Evolutionary conservation across 2,113 vertebrate species (phyloP).

Genomic region (Nibea coibor): DNA sequence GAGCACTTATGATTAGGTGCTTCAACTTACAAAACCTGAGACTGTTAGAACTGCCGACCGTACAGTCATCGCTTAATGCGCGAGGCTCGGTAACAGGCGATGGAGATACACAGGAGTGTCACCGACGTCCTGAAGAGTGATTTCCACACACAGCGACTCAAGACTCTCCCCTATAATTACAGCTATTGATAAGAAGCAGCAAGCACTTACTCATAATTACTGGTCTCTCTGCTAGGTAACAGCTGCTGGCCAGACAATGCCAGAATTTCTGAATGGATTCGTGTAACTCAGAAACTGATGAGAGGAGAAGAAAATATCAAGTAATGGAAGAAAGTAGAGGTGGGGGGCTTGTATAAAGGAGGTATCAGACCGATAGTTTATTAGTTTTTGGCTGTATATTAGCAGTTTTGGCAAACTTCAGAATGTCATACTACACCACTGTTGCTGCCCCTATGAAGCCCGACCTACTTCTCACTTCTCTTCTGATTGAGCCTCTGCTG

Average conservation of each 20-base stretch:
- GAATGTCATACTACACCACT: too few relatives aligned
- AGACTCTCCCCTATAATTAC: constrained; percentile 72
- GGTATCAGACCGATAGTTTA: not conserved
- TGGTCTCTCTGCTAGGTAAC: constrained; percentile 71
- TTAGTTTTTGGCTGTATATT: not conserved
- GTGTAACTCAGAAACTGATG: constrained; percentile 18
- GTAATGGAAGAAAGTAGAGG: not conserved
- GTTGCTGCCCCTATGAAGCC: too few relatives aligned
- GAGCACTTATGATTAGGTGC: constrained; percentile 18
- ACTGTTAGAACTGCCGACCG: not conserved
- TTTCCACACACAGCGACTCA: constrained; percentile 50
- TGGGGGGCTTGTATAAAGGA: not conserved
- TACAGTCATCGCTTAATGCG: constrained; percentile 22
- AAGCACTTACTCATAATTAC: constrained; percentile 78
- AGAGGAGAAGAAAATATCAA: not conserved
- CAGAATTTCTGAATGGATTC: constrained; percentile 41
- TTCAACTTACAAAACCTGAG: constrained; percentile 21
- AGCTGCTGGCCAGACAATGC: constrained; percentile 69
- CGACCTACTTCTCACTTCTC: too few relatives aligned
- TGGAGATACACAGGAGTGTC: constrained; percentile 43
- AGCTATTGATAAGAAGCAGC: constrained; percentile 79
- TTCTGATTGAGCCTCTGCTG: too few relatives aligned
- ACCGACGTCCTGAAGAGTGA: constrained; percentile 47
- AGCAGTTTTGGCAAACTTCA: not conserved
- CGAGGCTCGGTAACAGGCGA: not conserved